Base-by-base conservation (phyloP, 1,140 invertebrate species). In the Rhizoglyphus robini region DNA sequence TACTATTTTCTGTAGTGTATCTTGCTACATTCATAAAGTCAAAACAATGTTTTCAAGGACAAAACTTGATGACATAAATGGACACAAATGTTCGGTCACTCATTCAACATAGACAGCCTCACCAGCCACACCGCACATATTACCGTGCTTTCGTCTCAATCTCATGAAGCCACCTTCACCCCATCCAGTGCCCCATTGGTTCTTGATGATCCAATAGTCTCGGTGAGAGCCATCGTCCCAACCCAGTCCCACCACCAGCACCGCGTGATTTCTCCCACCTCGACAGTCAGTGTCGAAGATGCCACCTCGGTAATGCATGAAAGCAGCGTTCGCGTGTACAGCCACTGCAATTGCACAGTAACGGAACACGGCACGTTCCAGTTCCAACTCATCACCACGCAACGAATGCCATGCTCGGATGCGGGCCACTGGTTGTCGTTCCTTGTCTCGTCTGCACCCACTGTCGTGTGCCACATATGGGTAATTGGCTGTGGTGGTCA, bases 131-230 rank as follows among this genome's bases (percentile, higher is more conserved):
- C 91, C 92, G 76, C 92, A 96, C 72, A 87, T 82, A 75, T 96
- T 95, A 1, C 86, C 70, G 69, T 83, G 81, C 76, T 95, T 94
- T 69, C 90, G 81, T 3, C 86, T 80, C 83, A 96, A 94, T 76
- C 86, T 85, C 69, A 96, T 87, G 78, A 88, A 96, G 25, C 92
- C 92, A 18, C 68, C n/a, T 47, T 63, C 54, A 23, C 69, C 69
- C 62, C 60, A 70, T n/a, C 38, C 57, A n/a, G 30, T 32, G 25
- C 69, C 66, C 69, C 69, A 70, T 27, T 69, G 70, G 48, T 70
- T 70, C 62, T 70, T 70, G 36, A 70, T 29, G 27, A 71, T 48
- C 69, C 69, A 70, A 51, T 68, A 70, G 30, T 70, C 69, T n/a
- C 41, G 29, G 11, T 58, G 20, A 18, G 47, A 13, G 3, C 41